Evolutionary conservation across 2,113 vertebrate genomes (phyloP), one percentile per base, ranked within the genome.

Genomic region (Peromyscus californicus): DNA sequence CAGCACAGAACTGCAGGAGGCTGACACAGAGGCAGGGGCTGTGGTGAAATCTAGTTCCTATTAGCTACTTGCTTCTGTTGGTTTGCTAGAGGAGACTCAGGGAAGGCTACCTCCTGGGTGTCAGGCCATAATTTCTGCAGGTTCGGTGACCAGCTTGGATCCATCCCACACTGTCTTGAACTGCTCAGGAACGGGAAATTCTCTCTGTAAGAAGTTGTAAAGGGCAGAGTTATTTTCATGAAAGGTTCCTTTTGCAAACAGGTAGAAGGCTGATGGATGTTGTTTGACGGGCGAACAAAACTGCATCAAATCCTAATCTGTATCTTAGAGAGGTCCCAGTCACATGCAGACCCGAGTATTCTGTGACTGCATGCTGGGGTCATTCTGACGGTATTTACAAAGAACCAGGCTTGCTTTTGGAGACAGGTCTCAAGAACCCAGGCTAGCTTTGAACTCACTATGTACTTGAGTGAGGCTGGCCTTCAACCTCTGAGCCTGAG

Each of bases 121-220:
- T 99, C 98, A 99, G 92, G 99, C 99, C 97, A 99, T 99, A 6
- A 99, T 99, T 98, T 99, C 99, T 75, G 99, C 99, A 91, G 99
- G 99, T 97, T 99, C 99, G 90, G 99, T 99, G 98, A 99, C 98
- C 98, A 99, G 98, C 98, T 99, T 99, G 96, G 99, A 99, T 90
- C 99, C 99, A 90, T 99, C 99, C 99, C 99, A 99, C 11, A 99
- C 97, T 6, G 99, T 99, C 99, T 99, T 99, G 98, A 99, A 99
- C 99, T 99, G 99, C 98, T 99, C 99, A 16, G 99, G 99, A 97
- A 99, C 98, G 7, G 99, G 99, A 97, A 99, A 99, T 99, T 99
- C 99, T 98, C 98, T 99, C 99, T 99, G 99, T 94, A 92, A 95
- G 97, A 97, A 97, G 94, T 96, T 94, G 98, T 98, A 97, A 98